phyloP scores from a whole-genome alignment of 2,113 vertebrate species.

The Stomatorhinus ivindoensis region DNA sequence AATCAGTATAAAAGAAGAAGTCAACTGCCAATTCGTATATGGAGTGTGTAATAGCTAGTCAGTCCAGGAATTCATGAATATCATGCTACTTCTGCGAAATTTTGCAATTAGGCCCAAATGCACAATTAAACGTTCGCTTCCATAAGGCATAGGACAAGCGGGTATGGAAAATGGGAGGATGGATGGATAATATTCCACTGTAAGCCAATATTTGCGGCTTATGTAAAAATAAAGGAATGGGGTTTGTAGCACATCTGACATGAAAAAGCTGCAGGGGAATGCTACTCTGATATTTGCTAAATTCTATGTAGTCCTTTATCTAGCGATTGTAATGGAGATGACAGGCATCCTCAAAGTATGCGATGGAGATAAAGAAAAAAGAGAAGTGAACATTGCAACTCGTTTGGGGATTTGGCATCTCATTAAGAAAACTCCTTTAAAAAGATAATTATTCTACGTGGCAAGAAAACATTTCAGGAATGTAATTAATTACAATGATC shows the following conservation, averaged over 20 bases:
- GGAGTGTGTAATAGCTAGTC: not conserved
- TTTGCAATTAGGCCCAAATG: not conserved
- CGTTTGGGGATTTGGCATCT: not conserved
- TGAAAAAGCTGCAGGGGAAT: not conserved
- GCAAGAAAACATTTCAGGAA: not conserved
- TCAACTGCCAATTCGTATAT: not conserved
- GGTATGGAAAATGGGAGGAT: not conserved
- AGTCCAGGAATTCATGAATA: not conserved
- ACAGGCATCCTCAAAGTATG: not conserved
- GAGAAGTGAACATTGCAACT: not conserved
- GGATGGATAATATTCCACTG: not conserved
- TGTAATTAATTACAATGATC: slow-evolving; percentile 5
- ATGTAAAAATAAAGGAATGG: not conserved
- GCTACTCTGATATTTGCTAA: not conserved
- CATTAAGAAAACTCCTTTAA: not conserved
- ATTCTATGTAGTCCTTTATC: not conserved
- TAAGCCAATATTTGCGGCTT: not conserved
- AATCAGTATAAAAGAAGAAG: not conserved
- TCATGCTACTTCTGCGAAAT: not conserved
- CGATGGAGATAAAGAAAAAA: not conserved
- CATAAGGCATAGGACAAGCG: not conserved
- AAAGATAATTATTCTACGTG: slow-evolving; percentile 4
- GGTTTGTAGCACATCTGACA: not conserved
- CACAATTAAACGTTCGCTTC: not conserved
- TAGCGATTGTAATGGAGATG: not conserved